Base-by-base conservation (phyloP, 2,797 vertebrate species). In the Phataginus tetradactyla region DNA sequence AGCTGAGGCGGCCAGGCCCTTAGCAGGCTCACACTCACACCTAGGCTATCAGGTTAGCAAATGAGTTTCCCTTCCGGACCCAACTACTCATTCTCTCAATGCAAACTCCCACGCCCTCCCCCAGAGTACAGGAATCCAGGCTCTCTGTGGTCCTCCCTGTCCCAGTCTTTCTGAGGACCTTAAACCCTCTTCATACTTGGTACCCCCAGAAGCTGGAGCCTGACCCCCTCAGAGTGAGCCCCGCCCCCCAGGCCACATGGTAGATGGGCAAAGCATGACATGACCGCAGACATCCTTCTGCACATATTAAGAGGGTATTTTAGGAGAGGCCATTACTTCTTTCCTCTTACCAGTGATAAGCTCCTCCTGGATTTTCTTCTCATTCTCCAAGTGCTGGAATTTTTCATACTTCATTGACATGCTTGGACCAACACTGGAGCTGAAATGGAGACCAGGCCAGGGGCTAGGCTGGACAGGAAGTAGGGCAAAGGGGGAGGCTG, bases 371-470 rank as follows among this genome's bases (percentile, higher is more conserved):
- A 10, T 71, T 71, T 84, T 86, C 51, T 81, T 53, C 21, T 98
- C 96, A 0, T 15, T 74, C 23, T 95, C 91, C 55, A 64, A 2
- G 0, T 83, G 4, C 71, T 92, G 77, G 1, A 98, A n/a, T 8
- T 98, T 81, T 55, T 97, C 80, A 34, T 97, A 97, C 1, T 9
- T 51, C 59, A 51, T 34, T 21, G 66, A 11, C 97, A 96, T 96
- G 7, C 20, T 63, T 51, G 18, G 8, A 20, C 21, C 55, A 42
- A 66, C 12, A 4, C 17, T 7, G 29, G 69, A 78, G 71, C 69
- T 68, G 64, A 91, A 72, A 42, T 0, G 37, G 34, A 96, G 59
- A 39, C 55, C n/a, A 59, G 37, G 12, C 9, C 27, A 17, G 71
- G 0, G 39, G 15, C 29, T 57, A 86, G 32, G 23, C 18, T 23